Conservation (phyloP, 2,113 vertebrate genomes). For the Theropithecus gelada region DNA sequence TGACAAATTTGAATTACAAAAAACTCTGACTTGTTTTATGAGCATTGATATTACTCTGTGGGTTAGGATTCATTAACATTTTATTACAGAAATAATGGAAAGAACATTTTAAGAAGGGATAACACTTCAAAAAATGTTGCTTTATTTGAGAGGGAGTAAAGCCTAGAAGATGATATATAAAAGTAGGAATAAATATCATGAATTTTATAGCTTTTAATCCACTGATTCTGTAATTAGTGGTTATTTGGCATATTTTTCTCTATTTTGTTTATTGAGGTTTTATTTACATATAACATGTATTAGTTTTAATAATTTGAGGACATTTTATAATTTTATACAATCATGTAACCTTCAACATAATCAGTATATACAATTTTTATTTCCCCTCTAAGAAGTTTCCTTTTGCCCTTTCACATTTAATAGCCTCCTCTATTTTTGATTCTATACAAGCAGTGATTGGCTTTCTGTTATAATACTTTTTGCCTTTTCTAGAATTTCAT, state of each 20-base stretch:
- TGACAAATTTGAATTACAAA: constrained; percentile 21
- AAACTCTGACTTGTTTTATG: not conserved
- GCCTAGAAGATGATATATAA: not conserved
- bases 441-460: not conserved
- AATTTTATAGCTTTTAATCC: not conserved
- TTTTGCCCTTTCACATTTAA: not conserved
- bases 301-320: not conserved
- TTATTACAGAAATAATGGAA: not conserved
- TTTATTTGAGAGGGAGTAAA: not conserved
- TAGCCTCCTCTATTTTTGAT: not conserved
- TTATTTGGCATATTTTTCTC: not conserved
- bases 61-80: not conserved
- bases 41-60: not conserved
- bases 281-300: not conserved
- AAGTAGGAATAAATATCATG: not conserved
- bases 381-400: not conserved
- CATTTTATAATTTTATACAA: not conserved
- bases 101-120: not conserved
- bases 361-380: not conserved
- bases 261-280: not conserved
- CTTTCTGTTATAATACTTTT: not conserved
- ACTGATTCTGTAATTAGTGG: not conserved
- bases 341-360: not conserved
- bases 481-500: not conserved
- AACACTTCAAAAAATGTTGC: not conserved